Evolutionary conservation across 1,140 invertebrate species (phyloP).

Genomic region (Plectus sambesii): DNA sequence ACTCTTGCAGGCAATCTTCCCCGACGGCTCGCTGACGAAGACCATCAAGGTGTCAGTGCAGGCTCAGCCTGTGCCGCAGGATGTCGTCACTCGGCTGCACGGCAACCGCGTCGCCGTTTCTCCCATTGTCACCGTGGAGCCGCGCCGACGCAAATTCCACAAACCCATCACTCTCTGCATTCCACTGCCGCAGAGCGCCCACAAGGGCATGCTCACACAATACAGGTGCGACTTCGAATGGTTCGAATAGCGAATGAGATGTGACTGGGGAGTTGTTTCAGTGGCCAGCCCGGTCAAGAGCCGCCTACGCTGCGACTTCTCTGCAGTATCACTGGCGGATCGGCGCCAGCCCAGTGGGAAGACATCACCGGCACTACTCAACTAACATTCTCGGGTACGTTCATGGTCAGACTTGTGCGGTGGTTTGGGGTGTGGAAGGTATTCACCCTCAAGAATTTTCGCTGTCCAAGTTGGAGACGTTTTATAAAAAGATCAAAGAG

Average conservation of each 20-base stretch:
- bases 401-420: too few species aligned
- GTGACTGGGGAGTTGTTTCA: too few species aligned
- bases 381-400: conserved; percentile 92
- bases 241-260: too few species aligned
- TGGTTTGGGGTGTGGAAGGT: too few species aligned
- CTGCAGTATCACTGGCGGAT: conserved; percentile 95
- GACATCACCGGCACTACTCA: conserved; percentile 98
- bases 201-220: conserved; percentile 91
- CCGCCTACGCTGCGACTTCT: conserved; percentile 84
- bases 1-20: conserved; percentile 98
- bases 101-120: conserved; percentile 96
- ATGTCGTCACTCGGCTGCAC: conserved; percentile 84
- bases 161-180: conserved; percentile 93
- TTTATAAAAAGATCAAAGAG: too few species aligned
- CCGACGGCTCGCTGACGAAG: conserved; percentile 95
- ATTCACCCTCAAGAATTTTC: too few species aligned
- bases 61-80: conserved; percentile 92
- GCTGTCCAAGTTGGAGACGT: too few species aligned
- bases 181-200: conserved; percentile 85
- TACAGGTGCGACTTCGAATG: too few species aligned
- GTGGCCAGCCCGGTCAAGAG: conserved; percentile 51
- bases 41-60: conserved; percentile 99
- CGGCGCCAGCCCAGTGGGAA: conserved; percentile 94
- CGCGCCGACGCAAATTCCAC: conserved; percentile 90
- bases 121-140: conserved; percentile 96